Conservation (phyloP, 2,888 invertebrate genomes). For the Beris chalybata region DNA sequence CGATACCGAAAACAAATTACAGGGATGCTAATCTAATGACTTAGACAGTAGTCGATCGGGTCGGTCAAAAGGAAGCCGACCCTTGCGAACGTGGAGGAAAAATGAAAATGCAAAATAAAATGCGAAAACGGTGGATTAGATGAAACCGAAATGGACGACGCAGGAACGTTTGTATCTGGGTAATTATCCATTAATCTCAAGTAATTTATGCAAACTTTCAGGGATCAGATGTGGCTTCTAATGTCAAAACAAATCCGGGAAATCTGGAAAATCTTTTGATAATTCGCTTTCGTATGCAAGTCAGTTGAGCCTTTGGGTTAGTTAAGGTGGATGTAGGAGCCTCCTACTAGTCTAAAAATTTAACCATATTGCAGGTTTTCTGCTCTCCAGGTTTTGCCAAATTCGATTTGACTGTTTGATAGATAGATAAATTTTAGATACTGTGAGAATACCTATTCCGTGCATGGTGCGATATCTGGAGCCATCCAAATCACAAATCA, state of each 20-base stretch:
- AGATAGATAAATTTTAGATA: no score
- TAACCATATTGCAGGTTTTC: no score
- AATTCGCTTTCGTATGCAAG: no score
- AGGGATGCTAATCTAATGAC: constrained; percentile 31
- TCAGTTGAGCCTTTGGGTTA: no score
- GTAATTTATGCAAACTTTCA: constrained; percentile 26
- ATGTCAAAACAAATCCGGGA: constrained; percentile 22
- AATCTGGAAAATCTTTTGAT: neutral
- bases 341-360: no score
- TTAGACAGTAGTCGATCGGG: constrained; percentile 12
- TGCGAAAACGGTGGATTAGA: constrained; percentile 11
- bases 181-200: constrained; percentile 28
- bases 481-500: constrained; percentile 33
- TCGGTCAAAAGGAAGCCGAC: no score
- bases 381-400: no score
- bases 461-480: neutral
- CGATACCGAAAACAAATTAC: constrained; percentile 29
- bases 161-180: constrained; percentile 14
- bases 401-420: no score
- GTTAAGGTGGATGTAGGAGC: no score
- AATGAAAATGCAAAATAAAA: neutral
- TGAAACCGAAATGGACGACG: constrained; percentile 3
- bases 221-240: constrained; percentile 26
- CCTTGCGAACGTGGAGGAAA: no score
- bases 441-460: no score